Conservation (phyloP, 2,113 vertebrate genomes). For the Piprites chloris region DNA sequence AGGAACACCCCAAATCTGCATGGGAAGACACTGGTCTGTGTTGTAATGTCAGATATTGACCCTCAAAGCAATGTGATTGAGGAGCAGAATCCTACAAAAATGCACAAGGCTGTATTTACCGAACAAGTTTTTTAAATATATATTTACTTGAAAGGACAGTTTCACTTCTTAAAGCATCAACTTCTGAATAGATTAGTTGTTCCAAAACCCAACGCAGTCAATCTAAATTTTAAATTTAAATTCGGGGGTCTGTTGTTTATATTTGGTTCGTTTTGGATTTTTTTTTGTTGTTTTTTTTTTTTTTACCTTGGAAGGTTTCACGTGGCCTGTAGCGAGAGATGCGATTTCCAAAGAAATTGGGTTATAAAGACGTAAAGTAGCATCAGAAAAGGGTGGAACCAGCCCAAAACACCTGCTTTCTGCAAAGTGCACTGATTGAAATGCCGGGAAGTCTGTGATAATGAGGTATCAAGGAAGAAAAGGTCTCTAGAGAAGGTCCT, state of each 20-base stretch:
- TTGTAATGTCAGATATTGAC: not conserved
- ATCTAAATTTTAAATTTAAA: not conserved
- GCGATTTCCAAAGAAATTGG: not conserved
- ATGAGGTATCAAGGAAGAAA: not conserved
- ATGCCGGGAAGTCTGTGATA: not conserved
- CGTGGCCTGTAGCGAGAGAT: not conserved
- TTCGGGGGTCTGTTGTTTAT: not conserved
- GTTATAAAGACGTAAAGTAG: not conserved
- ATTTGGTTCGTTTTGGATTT: no score
- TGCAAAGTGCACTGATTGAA: not conserved
- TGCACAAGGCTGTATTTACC: not conserved
- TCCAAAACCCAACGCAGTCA: not conserved
- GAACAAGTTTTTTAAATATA: not conserved
- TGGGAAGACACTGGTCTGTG: not conserved
- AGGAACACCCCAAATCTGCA: not conserved
- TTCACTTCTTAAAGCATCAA: not conserved
- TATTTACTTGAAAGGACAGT: not conserved
- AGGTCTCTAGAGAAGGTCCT: not conserved
- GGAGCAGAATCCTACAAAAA: not conserved
- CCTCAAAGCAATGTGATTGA: not conserved
- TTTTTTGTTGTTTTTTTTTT: not conserved
- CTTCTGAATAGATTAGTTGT: not conserved
- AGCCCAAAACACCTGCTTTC: not conserved
- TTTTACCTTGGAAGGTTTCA: not conserved
- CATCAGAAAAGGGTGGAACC: not conserved